Evolutionary conservation across 2,797 vertebrate species (phyloP).

Genomic region (Falco cherrug): DNA sequence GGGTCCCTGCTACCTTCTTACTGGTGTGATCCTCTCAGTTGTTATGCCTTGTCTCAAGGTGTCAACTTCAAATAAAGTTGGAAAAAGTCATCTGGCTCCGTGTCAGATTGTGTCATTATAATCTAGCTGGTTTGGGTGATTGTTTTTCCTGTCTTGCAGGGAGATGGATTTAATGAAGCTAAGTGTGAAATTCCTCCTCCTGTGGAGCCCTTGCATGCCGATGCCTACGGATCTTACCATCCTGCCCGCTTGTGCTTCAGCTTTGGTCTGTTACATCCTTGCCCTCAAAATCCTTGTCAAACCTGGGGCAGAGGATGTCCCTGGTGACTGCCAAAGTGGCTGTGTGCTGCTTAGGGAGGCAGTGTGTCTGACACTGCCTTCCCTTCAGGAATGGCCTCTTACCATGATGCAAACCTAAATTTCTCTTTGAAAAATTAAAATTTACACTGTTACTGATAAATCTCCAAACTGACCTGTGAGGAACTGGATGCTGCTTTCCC

Average conservation of each 20-base stretch:
- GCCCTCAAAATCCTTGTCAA: not conserved
- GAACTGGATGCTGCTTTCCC: not conserved
- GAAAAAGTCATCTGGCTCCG: not conserved
- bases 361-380: not conserved
- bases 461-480: not conserved
- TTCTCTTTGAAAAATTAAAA: not conserved
- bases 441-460: accelerated
- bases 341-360: not conserved
- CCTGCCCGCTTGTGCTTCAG: accelerated
- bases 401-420: not conserved
- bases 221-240: not conserved
- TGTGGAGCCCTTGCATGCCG: not conserved
- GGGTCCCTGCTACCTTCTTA: not conserved
- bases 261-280: not conserved
- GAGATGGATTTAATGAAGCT: not conserved
- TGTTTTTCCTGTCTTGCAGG: not conserved
- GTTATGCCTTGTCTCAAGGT: not conserved
- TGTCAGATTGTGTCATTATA: not conserved
- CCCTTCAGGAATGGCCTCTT: not conserved
- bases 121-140: not conserved
- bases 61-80: slow-evolving; percentile 1
- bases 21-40: not conserved
- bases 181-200: not conserved
- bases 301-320: not conserved
- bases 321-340: not conserved